These are phyloP conservation scores for Cremastinae sp. DNA, from an alignment of 2,888 invertebrate genomes.

Conservation along the genomic window DNA sequence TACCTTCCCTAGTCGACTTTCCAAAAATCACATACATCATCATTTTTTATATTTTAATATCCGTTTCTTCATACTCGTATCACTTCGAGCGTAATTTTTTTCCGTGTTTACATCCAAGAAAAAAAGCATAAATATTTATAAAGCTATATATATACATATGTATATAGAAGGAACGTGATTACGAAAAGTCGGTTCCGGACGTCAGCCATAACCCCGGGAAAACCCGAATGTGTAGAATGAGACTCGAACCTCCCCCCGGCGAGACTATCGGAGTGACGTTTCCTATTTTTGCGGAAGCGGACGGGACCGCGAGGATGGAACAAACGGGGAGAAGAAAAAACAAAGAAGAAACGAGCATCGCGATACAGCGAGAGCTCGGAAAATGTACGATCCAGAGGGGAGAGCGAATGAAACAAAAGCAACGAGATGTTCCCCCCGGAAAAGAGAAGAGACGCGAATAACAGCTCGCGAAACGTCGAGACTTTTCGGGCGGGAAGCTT, in stretches of 20 bases:
- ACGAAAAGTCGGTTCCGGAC: constrained; percentile 17
- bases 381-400: constrained; percentile 4
- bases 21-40: too few relatives aligned
- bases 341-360: constrained; percentile 30
- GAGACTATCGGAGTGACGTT: constrained; percentile 42
- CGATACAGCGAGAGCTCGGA: constrained; percentile 1
- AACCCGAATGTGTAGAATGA: constrained; percentile 1
- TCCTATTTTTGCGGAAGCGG: constrained; percentile 49
- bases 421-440: neutral
- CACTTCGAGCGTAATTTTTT: too few relatives aligned
- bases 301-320: constrained; percentile 24
- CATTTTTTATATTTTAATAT: too few relatives aligned
- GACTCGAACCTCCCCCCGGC: neutral
- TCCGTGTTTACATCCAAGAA: neutral
- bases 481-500: constrained; percentile 14
- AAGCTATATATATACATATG: neutral
- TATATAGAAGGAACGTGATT: constrained; percentile 7
- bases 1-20: too few relatives aligned
- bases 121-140: neutral
- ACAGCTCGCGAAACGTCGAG: constrained; percentile 29
- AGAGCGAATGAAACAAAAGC: constrained; percentile 2
- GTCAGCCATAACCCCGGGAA: constrained; percentile 10
- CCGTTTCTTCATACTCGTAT: too few relatives aligned
- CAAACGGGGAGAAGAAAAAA: constrained; percentile 32
- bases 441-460: constrained; percentile 27